Base-by-base conservation (phyloP, 1,140 invertebrate species). In the Drosophila melanica region DNA sequence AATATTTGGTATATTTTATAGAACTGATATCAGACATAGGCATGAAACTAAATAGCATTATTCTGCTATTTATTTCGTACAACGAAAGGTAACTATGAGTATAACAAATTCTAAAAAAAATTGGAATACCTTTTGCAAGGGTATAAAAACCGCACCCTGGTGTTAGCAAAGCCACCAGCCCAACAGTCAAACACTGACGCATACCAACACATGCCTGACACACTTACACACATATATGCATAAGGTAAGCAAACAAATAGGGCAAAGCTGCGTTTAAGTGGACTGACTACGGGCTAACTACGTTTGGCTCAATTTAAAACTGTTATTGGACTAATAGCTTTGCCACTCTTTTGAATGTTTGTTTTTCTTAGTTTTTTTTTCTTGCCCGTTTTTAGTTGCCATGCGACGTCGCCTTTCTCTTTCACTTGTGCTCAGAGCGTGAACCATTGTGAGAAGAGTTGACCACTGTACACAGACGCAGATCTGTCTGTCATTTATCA, bases 271-370 rank as follows among this genome's bases (percentile, higher is more conserved):
- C 27, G 50, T 14, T 37, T 55, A 47, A 47, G 55, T 50, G 58
- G 59, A 35, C 39, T 39, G 59, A 35, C 39, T 39, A 44, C 11
- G 50, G 35, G 47, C 33, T 39, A 30, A 41, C 20, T 42, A 20
- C 42, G 41, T 10, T 35, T 47, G 37, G 64, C 58, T 68, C 60
- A 60, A 75, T 60, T 33, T 33, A 20, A 45, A 23, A 57, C 12
- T 48, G 37, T 73, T 77, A 69, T 74, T 68, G 51, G 54, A 62
- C 53, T 74, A 64, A 77, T 62, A 70, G 47, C 62, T 65, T 45
- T 55, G 50, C 50, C 44, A 65, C 35, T 75, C 58, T 66, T 35
- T 27, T 33, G 14, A 30, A 45, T 27, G 44, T 57, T 16, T 27
- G 5, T 27, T 59, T 75, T 75, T 55, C 55, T 27, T 71, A 9